phyloP scores from a whole-genome alignment of 2,888 invertebrate genomes.

The Trichopria drosophilae region DNA sequence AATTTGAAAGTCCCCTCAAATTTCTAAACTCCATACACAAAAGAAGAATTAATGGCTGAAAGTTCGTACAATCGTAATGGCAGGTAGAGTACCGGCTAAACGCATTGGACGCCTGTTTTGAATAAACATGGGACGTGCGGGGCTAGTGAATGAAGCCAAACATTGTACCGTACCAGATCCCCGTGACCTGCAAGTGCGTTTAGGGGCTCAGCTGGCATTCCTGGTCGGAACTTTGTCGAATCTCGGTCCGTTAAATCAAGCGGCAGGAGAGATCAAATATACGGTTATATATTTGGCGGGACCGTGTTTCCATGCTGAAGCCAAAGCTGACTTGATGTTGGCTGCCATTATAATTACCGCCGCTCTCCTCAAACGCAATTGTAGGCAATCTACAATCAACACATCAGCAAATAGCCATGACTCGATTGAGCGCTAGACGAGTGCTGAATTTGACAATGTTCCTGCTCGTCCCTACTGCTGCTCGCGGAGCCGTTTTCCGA shows the following conservation, averaged over 20 bases:
- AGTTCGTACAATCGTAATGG: too few species aligned
- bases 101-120: background rate
- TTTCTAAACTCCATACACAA: too few species aligned
- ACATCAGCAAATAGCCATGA: slow-evolving; percentile 26
- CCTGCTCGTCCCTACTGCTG: too few species aligned
- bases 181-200: too few species aligned
- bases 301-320: slow-evolving; percentile 22
- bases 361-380: slow-evolving; percentile 40
- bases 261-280: slow-evolving; percentile 51
- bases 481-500: too few species aligned
- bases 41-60: background rate
- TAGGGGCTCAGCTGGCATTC: slow-evolving; percentile 39
- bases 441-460: too few species aligned
- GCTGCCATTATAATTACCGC: slow-evolving; percentile 42
- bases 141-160: slow-evolving; percentile 35
- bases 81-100: background rate
- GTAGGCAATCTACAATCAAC: slow-evolving; percentile 48
- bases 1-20: too few species aligned
- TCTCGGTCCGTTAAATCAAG: slow-evolving; percentile 54
- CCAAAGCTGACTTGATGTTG: slow-evolving; percentile 25
- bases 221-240: slow-evolving; percentile 50
- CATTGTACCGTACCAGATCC: slow-evolving; percentile 36
- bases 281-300: slow-evolving; percentile 47
- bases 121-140: background rate
- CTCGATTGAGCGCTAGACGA: slow-evolving; percentile 7